Base-by-base conservation (phyloP, 2,888 invertebrate species). In the Cryptocephalus moraei region DNA sequence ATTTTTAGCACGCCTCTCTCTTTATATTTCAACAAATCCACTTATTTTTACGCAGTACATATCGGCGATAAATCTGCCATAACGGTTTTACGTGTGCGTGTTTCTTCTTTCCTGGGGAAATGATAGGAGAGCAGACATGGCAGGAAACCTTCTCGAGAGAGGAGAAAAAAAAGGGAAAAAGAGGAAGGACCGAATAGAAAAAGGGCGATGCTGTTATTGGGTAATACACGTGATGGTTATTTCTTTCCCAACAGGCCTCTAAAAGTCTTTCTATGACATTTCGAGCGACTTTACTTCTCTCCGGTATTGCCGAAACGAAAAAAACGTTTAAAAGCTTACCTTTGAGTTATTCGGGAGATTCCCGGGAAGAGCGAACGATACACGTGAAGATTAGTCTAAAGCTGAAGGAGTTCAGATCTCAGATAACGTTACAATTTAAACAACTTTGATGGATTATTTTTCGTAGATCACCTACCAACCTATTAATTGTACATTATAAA, bases 151-250 rank as follows among this genome's bases (percentile, higher is more conserved):
- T 51, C 46, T 48, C 42, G 33, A 39, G 39, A 42, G 32, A 12
- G 39, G 34, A 41, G 41, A 47, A 48, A 33, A 12, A 36, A 12
- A 36, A 6, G 22, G 22, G 6, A 22, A 22, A 22, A 22, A 22
- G 22, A 22, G 22, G 6, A 22, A 22, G 22, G 6, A 22, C 22
- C 22, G 22, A 22, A 22, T 22, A 22, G 22, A 22, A 22, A 12
- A 36, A 40, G 46, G 46, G 42, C 48, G 47, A 43, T 45, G 45
- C 41, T 44, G 48, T 53, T 54, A 51, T 47, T 49, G 52, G 52
- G 54, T 50, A 54, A 54, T 54, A 51, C 49, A 48, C 54, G 43
- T 54, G 54, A 54, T 54, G 52, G 54, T 54, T 52, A 54, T 54
- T 47, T 49, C 52, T 48, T 45, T 48, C 43, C 41, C 48, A 47